Evolutionary conservation across 2,888 invertebrate species (phyloP), one percentile per base, ranked within the genome.

Genomic region (Agriopis leucophaearia): DNA sequence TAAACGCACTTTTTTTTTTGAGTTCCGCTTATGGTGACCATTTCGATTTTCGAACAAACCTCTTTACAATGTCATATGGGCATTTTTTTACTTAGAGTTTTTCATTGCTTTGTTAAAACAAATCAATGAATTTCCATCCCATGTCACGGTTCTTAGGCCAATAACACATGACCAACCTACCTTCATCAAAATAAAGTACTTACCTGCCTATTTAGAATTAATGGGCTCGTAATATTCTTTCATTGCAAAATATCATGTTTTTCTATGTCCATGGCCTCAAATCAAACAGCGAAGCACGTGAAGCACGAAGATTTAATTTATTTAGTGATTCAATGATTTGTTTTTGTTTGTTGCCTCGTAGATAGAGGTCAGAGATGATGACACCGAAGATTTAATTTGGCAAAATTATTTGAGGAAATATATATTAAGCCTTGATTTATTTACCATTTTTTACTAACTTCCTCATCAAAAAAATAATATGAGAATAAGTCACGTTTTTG

Each of bases 201-300:
- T 38, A 10, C 27, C 44, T n/a, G 36, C 44, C 13, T 45, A 15
- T 45, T 56, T 56, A 42, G 10, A 57, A 57, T 44, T 48, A 58
- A 64, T 61, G 62, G 61, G 48, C 56, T n/a, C 38, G 47, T 61
- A 61, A 48, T 66, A 64, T 57, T 52, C 40, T 52, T 48, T 59
- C 35, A 63, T 59, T 58, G 62, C 47, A 67, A 70, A 76, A 70
- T 35, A 75, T 72, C 76, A 67, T 72, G 74, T 78, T 78, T 78
- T 79, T 76, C 76, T 77, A 75, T 67, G 75, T 64, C 78, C 81
- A 50, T 81, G 80, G 76, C 82, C 80, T 80, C 74, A 77, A 78
- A 78, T 55, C 66, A 40, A n/a, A 72, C 66, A 64, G 61, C 71
- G 66, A 64, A 69, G 50, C 69, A 69, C 73, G 74, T 73, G 71